Evolutionary conservation across 1,140 invertebrate genomes (phyloP), one percentile per base, ranked within the genome.

Genomic region (Eumeta japonica): DNA sequence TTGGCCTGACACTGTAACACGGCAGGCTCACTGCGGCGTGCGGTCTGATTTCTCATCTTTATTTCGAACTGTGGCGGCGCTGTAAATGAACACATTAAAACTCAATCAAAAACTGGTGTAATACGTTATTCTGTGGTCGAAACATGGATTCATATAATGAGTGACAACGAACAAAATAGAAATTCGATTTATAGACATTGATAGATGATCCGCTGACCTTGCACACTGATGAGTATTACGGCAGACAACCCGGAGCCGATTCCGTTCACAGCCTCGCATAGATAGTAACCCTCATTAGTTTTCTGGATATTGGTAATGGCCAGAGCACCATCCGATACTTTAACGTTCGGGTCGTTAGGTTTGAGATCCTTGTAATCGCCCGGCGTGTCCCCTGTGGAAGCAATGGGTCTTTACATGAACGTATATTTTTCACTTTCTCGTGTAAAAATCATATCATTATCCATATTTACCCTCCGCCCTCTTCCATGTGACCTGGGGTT

Each of bases 1-100:
- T 91, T 89, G n/a, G 92, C 93, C 76, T 94, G 90, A 63, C 94
- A 97, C 62, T 95, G 90, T 35, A 98, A 62, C 14, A 94, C 92
- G 17, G 92, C 88, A 16, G 92, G 91, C 71, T 96, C 91, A 12
- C 89, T 91, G 39, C 89, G 83, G 41, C 89, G 83, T 11, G 92
- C 89, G 14, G 90, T 94, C 66, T 94, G 90, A 54, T 94, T 92
- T 32, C 87, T 81, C 50, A 91, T 81, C 78, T 94, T 94, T 48
- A 93, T 91, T 60, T 92, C 90, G 58, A 96, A 96, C 68, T 94
- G 90, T 12, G 92, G 92, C 41, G 93, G 93, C 48, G 92, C 92
- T 92, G 48, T 32, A 80, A 76, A 52, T 44, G 46, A 34, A 17
- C 5, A 24, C 3, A 11, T 12, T 31, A 15, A n/a, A 2, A 2